Evolutionary conservation across 1,140 invertebrate genomes (phyloP), one percentile per base, ranked within the genome.

Genomic region (Trichoplusia ni): DNA sequence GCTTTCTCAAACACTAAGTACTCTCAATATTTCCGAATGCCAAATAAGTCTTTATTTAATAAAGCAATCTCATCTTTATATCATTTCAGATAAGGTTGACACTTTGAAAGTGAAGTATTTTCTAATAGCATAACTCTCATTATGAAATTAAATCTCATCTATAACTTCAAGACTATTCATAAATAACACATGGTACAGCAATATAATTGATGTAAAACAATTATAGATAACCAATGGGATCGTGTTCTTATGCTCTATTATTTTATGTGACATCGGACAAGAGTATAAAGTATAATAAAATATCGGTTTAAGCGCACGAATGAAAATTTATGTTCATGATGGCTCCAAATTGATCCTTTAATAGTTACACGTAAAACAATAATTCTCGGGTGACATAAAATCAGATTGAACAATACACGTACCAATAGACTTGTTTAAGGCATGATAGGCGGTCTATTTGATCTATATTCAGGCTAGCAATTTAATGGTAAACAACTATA

Each of bases 271-370:
- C 49, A 69, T n/a, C 8, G 14, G 31, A 47, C 31, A 51, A 38
- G 54, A 23, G 29, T 31, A 33, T 65, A 60, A 65, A 69, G 6
- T 56, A 44, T 62, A 49, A 61, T 61, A 54, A 65, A 47, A 64
- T 64, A 59, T 13, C 25, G 8, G 21, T 21, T 33, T 31, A 23
- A 13, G 5, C 16, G 42, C 27, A 58, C 58, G 56, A 62, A 69
- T 64, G 58, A 33, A n/a, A 31, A 58, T 62, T 64, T 67, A 59
- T 51, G 47, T 33, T 54, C 13, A 29, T 7, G 38, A 61, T 67
- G 42, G n/a, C 37, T 14, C 38, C 21, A 19, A 54, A 64, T 64
- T 51, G 62, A 64, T 54, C 11, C 7, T 23, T 56, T 56, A 25
- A 49, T 35, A 14, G 51, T 40, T 58, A 37, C 16, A 33, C 40